Evolutionary conservation across 2,113 vertebrate genomes (phyloP).

Genomic region (Scartelaos histophorus): DNA sequence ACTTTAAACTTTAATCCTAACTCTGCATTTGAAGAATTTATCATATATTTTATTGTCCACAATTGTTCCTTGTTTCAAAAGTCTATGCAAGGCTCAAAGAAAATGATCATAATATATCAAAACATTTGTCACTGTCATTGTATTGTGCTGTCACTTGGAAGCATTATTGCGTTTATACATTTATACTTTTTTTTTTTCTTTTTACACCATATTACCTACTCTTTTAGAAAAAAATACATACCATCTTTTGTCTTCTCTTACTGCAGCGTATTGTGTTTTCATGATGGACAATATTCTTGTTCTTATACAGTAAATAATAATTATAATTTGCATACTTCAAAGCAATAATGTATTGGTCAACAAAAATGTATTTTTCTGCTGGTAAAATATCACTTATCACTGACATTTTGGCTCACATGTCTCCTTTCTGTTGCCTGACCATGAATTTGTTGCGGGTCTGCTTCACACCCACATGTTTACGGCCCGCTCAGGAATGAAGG

Average conservation of each 20-base stretch:
- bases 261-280: background rate
- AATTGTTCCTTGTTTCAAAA: too few relatives aligned
- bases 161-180: too few relatives aligned
- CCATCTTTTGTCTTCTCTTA: too few relatives aligned
- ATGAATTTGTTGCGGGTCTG: conserved; percentile 45
- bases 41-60: too few relatives aligned
- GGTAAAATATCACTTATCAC: background rate
- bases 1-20: background rate
- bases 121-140: too few relatives aligned
- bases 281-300: background rate
- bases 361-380: background rate
- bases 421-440: conserved; percentile 25
- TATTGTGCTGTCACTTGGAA: too few relatives aligned
- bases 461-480: conserved; percentile 45
- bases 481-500: conserved; percentile 24
- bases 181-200: too few relatives aligned
- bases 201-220: background rate
- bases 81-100: too few relatives aligned
- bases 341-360: background rate
- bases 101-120: too few relatives aligned
- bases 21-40: background rate
- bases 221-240: background rate
- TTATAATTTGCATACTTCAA: background rate
- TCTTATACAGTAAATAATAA: background rate
- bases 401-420: background rate